Percentiles rank a stretch among this genome's conserved stretches.
Evolutionary conservation across 2,113 vertebrate genomes (phyloP).

Genomic region (Oxyruncus cristatus): DNA sequence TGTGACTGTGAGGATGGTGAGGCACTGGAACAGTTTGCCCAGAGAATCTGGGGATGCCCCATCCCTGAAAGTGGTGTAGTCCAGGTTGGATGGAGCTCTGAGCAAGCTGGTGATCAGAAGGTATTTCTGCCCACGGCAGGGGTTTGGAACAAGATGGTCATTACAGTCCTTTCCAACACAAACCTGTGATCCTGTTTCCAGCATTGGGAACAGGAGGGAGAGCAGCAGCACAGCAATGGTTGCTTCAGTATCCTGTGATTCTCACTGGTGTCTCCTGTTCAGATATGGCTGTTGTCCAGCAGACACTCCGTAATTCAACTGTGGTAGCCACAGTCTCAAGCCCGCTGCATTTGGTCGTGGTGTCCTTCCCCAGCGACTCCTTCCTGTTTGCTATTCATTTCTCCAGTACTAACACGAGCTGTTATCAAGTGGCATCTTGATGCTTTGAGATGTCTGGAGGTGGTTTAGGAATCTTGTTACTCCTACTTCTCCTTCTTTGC

Average conservation of each 20-base stretch:
- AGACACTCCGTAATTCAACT: not conserved
- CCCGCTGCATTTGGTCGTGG: not conserved
- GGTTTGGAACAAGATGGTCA: fast-evolving
- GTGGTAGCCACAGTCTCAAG: not conserved
- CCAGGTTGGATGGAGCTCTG: not conserved
- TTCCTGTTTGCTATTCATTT: not conserved
- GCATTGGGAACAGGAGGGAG: not conserved
- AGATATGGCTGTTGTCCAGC: not conserved
- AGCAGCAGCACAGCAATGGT: not conserved
- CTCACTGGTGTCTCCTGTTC: not conserved
- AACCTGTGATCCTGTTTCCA: not conserved
- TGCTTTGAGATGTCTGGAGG: conserved; percentile 5
- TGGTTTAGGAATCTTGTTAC: not conserved
- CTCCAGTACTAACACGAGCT: not conserved
- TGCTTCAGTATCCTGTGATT: not conserved
- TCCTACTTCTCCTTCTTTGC: not conserved
- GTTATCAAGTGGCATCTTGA: not conserved
- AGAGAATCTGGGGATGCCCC: not conserved
- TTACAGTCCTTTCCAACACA: not conserved
- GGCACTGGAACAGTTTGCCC: not conserved
- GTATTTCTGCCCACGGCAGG: not conserved
- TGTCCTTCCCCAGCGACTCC: fast-evolving
- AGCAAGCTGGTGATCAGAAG: not conserved
- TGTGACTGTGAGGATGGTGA: not conserved
- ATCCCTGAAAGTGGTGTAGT: not conserved